Percentiles rank a stretch among this genome's conserved stretches.
phyloP scores from a whole-genome alignment of 2,888 invertebrate genomes.

The Trissonchulus latispiculum region DNA sequence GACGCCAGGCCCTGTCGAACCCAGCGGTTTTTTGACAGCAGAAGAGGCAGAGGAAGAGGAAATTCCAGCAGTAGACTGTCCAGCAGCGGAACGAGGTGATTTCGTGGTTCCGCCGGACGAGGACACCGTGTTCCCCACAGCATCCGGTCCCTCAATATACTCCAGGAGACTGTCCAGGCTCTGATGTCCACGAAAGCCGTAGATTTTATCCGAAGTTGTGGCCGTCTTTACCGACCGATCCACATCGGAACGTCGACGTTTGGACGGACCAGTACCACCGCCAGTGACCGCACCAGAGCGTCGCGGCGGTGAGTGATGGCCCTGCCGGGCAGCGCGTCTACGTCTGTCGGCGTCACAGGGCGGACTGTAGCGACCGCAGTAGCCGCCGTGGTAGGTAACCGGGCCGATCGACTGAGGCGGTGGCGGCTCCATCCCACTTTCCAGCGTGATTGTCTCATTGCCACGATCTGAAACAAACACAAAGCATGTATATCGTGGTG shows the following conservation, averaged over 20 bases:
- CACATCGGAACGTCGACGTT: slow-evolving; percentile 14
- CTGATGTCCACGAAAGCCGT: slow-evolving; percentile 17
- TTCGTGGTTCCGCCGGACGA: not conserved
- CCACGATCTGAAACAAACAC: not conserved
- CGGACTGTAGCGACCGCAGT: slow-evolving; percentile 14
- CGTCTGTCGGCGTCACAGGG: not conserved
- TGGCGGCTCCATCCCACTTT: not conserved
- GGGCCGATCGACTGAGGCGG: not conserved
- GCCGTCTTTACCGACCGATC: not conserved
- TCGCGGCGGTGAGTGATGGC: not conserved
- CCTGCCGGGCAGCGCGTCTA: not conserved
- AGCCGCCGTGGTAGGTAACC: not conserved
- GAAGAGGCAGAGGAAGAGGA: not conserved
- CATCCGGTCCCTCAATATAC: slow-evolving; percentile 9
- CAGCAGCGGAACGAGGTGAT: not conserved
- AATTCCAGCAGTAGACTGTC: too few relatives aligned
- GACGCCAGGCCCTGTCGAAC: not conserved
- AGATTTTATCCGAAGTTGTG: not conserved
- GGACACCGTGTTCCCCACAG: not conserved
- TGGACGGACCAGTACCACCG: not conserved
- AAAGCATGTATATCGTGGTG: too few relatives aligned
- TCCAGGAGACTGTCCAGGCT: slow-evolving; percentile 18
- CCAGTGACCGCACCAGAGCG: not conserved
- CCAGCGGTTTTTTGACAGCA: too few relatives aligned
- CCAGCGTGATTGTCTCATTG: not conserved